Conservation (phyloP, 1,140 invertebrate species). For the Gonioctena quinquepunctata region DNA sequence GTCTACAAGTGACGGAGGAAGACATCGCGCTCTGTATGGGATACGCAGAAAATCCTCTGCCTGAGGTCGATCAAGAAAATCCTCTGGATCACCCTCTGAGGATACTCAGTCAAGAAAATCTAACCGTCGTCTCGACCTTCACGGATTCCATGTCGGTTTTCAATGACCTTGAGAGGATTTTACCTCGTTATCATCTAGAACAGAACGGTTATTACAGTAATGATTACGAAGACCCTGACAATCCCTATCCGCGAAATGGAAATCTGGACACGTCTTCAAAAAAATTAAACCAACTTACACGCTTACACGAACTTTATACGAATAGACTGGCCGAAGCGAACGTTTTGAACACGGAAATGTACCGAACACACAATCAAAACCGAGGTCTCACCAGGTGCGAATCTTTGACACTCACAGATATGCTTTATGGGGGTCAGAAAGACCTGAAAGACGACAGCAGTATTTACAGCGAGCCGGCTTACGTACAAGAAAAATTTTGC, state of each 20-base stretch:
- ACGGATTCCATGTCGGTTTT: slow-evolving; percentile 79
- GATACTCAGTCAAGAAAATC: slow-evolving; percentile 86
- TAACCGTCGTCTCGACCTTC: slow-evolving; percentile 86
- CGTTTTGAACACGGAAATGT: slow-evolving; percentile 61
- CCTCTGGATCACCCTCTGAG: slow-evolving; percentile 79
- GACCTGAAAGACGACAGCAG: slow-evolving; percentile 71
- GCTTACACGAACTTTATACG: slow-evolving; percentile 70
- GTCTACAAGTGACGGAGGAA: slow-evolving; percentile 87
- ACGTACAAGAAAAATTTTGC: slow-evolving; percentile 75
- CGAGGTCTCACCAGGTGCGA: slow-evolving; percentile 62
- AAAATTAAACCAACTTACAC: slow-evolving; percentile 70
- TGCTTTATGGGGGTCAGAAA: slow-evolving; percentile 65
- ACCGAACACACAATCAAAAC: slow-evolving; percentile 56
- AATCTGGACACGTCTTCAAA: slow-evolving; percentile 45
- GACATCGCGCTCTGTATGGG: slow-evolving; percentile 88
- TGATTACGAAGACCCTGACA: slow-evolving; percentile 54
- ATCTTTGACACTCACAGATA: slow-evolving; percentile 73
- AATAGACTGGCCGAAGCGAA: slow-evolving; percentile 67
- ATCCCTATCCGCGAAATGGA: slow-evolving; percentile 41
- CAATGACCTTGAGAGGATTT: slow-evolving; percentile 70
- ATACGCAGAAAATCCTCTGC: slow-evolving; percentile 69
- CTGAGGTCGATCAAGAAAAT: slow-evolving; percentile 68
- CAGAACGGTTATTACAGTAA: slow-evolving; percentile 44
- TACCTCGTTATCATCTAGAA: slow-evolving; percentile 49
- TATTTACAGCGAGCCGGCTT: slow-evolving; percentile 82